These are phyloP conservation scores for Aleiodes alternator DNA, from an alignment of 2,888 invertebrate species.

Conservation along the genomic window DNA sequence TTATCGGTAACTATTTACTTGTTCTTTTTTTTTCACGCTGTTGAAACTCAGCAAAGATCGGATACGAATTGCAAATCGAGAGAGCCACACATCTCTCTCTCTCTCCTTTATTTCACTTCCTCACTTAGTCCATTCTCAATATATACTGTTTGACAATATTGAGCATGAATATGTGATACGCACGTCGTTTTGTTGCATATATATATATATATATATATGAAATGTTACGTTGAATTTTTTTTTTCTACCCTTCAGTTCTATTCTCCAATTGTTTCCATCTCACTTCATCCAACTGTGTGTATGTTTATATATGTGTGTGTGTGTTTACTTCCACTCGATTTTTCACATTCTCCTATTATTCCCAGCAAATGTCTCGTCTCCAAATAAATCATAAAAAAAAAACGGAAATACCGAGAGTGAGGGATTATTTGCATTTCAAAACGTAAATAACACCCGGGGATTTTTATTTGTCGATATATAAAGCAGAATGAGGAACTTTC, in stretches of 20 bases:
- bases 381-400: too few species aligned
- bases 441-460: too few species aligned
- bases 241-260: background rate
- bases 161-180: conserved; percentile 26
- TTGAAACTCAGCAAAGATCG: conserved; percentile 24
- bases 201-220: background rate
- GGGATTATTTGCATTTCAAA: too few species aligned
- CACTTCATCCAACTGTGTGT: background rate
- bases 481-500: background rate
- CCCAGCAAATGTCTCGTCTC: too few species aligned
- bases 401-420: too few species aligned
- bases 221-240: background rate
- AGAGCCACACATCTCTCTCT: conserved; percentile 13
- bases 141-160: conserved; percentile 18
- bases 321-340: conserved; percentile 39
- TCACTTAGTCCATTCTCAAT: conserved; percentile 17
- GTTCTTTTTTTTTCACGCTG: conserved; percentile 24
- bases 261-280: background rate
- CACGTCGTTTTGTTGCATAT: conserved; percentile 15
- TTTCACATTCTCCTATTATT: conserved; percentile 3
- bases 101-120: conserved; percentile 10
- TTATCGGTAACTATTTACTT: conserved; percentile 36
- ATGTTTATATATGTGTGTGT: background rate
- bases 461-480: background rate
- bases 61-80: conserved; percentile 46